phyloP scores from a whole-genome alignment of 2,888 invertebrate genomes.

The Ectropis crepuscularia region DNA sequence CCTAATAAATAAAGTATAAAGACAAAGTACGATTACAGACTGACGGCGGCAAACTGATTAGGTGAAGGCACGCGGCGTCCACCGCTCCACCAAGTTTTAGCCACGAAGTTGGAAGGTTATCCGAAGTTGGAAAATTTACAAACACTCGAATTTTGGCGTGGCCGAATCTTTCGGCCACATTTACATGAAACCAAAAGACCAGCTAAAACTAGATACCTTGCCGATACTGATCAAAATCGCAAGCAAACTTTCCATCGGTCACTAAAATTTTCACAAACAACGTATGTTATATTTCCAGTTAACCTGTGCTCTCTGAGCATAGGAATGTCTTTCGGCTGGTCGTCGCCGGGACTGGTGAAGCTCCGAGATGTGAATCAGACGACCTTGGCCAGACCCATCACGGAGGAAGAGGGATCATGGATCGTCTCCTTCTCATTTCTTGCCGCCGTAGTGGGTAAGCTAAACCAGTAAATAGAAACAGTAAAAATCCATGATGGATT shows the following conservation, averaged over 20 bases:
- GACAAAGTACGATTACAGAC: too few relatives aligned
- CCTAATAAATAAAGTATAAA: too few relatives aligned
- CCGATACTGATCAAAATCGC: background rate
- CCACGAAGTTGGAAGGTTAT: too few relatives aligned
- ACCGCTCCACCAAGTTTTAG: too few relatives aligned
- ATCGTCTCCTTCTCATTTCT: conserved; percentile 40
- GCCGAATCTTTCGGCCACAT: too few relatives aligned
- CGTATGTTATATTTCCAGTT: conserved; percentile 35
- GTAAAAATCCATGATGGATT: background rate
- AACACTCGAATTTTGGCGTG: too few relatives aligned
- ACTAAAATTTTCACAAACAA: background rate
- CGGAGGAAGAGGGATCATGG: conserved; percentile 44
- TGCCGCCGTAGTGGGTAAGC: conserved; percentile 37
- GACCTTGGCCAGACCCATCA: conserved; percentile 38
- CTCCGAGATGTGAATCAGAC: conserved; percentile 41
- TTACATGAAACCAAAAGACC: too few relatives aligned
- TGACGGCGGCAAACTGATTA: too few relatives aligned
- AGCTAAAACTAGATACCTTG: too few relatives aligned
- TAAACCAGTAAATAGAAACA: too few relatives aligned
- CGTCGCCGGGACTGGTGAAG: conserved; percentile 48
- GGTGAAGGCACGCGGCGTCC: too few relatives aligned
- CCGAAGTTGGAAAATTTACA: too few relatives aligned
- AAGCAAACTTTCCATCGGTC: background rate
- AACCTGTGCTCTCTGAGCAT: conserved; percentile 41
- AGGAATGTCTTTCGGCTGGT: conserved; percentile 46